Conservation (phyloP, 2,113 vertebrate species). For the Lasiurus cinereus region DNA sequence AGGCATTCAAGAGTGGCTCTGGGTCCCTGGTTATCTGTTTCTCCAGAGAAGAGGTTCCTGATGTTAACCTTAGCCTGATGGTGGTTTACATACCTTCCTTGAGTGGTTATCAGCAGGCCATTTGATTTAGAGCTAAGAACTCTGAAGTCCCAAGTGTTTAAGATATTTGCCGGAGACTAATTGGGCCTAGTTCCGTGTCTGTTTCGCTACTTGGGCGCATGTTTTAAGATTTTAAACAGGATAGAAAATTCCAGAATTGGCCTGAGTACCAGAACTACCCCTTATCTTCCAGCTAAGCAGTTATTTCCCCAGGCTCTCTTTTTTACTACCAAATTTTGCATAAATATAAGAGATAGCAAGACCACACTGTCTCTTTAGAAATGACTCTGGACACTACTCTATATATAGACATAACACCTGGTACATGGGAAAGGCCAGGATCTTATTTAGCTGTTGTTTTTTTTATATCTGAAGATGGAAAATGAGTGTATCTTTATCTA, state of each 20-base stretch:
- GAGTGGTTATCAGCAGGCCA: background rate
- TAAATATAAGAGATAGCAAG: conserved; percentile 14
- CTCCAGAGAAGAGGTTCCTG: background rate
- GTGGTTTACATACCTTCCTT: background rate
- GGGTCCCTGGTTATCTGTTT: background rate
- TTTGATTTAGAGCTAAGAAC: conserved; percentile 11
- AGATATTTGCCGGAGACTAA: background rate
- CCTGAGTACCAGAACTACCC: background rate
- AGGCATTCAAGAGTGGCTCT: background rate
- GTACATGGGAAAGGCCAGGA: background rate
- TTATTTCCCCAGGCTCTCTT: background rate
- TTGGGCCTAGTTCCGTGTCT: background rate
- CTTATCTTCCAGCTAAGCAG: conserved; percentile 26
- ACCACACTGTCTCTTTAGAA: background rate
- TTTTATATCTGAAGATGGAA: conserved; percentile 35
- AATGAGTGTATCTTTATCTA: conserved; percentile 30
- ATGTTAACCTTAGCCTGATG: background rate
- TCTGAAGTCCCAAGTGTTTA: background rate
- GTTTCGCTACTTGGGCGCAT: background rate
- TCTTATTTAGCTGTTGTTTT: background rate
- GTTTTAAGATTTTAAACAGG: conserved; percentile 10
- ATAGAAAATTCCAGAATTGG: conserved; percentile 35
- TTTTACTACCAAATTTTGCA: conserved; percentile 45
- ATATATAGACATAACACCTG: background rate
- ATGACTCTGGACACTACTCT: background rate